Base-by-base conservation (phyloP, 2,113 vertebrate species). In the Platichthys stellatus region DNA sequence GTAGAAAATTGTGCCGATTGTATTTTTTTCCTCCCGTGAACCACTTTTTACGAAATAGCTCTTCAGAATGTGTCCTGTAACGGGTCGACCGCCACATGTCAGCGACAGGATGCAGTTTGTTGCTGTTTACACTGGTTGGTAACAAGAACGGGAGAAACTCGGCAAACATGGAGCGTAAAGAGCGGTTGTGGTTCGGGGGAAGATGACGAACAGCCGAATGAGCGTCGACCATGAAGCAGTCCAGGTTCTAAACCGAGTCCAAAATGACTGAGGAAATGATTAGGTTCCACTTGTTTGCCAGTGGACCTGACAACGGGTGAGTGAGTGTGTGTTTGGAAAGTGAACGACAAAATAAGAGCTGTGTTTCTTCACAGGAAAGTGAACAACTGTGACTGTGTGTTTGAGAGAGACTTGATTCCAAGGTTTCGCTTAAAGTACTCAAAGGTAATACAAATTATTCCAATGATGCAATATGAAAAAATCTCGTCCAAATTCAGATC, bases 61-160 rank as follows among this genome's bases (percentile, higher is more conserved):
- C 75, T 73, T 61, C 69, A 63, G 56, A 68, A 80, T 74, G 82
- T 74, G 82, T 86, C 78, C 64, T 58, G 56, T 88, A 80, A 81
- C 64, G 57, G 57, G 69, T 60, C 73, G 64, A 72, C 77, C 82
- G 75, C 81, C 78, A 68, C 65, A 71, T 78, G 59, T 67, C 73
- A 85, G 76, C 75, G 83, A 92, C 75, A 82, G 76, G 70, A 56
- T 81, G 75, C 23, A 77, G 78, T 78, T 86, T 85, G 61, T 73
- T 77, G 64, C 78, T 81, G 77, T 91, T 93, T 80, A 81, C 75
- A 76, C 66, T 90, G 90, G 87, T 87, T 38, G 17, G 23, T 49
- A 69, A 82, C 49, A 40, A 87, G 61, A 69, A 78, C 0, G 43
- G 69, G 78, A 86, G 80, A 47, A 63, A 63, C 76, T 56, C 57